Percentiles rank a stretch among this genome's conserved stretches.
phyloP scores from a whole-genome alignment of 2,888 invertebrate genomes.

The Dryocosmus kuriphilus region DNA sequence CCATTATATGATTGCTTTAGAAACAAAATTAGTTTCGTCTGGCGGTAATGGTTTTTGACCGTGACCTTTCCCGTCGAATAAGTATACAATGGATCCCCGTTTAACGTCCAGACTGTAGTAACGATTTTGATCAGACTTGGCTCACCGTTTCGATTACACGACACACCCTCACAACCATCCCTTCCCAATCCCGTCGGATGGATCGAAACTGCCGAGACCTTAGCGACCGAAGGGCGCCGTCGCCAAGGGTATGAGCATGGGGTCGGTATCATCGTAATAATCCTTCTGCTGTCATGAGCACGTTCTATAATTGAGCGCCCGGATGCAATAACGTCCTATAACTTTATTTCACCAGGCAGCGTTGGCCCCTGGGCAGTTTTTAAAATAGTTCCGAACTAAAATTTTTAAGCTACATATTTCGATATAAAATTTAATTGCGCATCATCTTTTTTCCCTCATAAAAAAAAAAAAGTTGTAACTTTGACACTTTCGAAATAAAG shows the following conservation, averaged over 20 bases:
- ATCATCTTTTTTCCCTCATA: too few species aligned
- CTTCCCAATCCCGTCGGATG: constrained; percentile 43
- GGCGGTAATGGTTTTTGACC: constrained; percentile 4
- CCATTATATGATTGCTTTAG: not conserved
- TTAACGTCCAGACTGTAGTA: constrained; percentile 45
- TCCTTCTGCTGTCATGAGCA: not conserved
- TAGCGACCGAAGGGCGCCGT: constrained; percentile 49
- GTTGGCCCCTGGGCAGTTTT: too few species aligned
- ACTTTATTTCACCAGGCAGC: too few species aligned
- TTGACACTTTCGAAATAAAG: too few species aligned
- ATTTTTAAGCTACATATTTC: too few species aligned
- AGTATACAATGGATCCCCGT: constrained; percentile 1
- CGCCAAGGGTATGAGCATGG: constrained; percentile 34
- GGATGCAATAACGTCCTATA: too few species aligned
- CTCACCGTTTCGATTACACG: constrained; percentile 41
- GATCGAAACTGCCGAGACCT: constrained; percentile 59
- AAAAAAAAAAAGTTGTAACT: too few species aligned
- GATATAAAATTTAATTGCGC: too few species aligned
- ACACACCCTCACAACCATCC: constrained; percentile 43
- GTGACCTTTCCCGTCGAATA: not conserved
- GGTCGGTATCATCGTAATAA: constrained; percentile 9
- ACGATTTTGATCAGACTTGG: constrained; percentile 57
- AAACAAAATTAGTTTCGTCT: not conserved
- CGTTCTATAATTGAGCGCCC: not conserved
- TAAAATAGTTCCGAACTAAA: too few species aligned